These are phyloP conservation scores for Helleia helle DNA, from an alignment of 2,888 invertebrate genomes.

Conservation along the genomic window DNA sequence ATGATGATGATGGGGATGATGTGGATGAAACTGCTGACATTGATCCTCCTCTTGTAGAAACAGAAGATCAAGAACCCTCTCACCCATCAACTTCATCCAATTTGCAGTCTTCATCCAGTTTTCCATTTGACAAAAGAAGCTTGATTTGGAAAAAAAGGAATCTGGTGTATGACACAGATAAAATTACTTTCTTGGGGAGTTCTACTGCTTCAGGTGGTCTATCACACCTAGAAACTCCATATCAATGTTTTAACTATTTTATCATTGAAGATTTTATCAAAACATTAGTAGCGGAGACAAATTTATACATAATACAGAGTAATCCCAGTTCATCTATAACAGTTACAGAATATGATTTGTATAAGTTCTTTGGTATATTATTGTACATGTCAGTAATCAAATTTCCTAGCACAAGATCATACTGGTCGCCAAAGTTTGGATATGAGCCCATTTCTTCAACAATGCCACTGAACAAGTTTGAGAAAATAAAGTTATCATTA, in stretches of 20 bases:
- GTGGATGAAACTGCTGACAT: slow-evolving; percentile 31
- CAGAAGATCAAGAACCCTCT: slow-evolving; percentile 28
- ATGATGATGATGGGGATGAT: slow-evolving; percentile 20
- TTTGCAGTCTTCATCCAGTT: slow-evolving; percentile 28
- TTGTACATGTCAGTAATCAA: no score
- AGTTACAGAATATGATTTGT: slow-evolving; percentile 17
- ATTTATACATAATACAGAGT: no score
- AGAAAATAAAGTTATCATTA: slow-evolving; percentile 24
- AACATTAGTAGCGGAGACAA: slow-evolving; percentile 9
- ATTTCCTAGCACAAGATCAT: no score
- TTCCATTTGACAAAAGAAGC: slow-evolving; percentile 32
- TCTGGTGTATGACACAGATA: no score
- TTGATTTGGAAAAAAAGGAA: no score
- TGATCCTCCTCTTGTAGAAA: slow-evolving; percentile 30
- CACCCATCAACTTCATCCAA: slow-evolving; percentile 26
- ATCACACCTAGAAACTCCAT: slow-evolving; percentile 10
- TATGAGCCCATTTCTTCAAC: no score
- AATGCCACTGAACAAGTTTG: slow-evolving; percentile 27
- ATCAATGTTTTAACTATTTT: slow-evolving; percentile 11
- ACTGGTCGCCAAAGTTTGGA: no score
- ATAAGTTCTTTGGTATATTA: slow-evolving; percentile 24
- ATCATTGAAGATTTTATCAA: slow-evolving; percentile 11
- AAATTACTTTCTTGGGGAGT: no score
- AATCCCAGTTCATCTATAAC: slow-evolving; percentile 17
- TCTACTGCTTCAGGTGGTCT: slow-evolving; percentile 25